Conservation (phyloP, 2,888 invertebrate genomes). For the Harmothoe impar region DNA sequence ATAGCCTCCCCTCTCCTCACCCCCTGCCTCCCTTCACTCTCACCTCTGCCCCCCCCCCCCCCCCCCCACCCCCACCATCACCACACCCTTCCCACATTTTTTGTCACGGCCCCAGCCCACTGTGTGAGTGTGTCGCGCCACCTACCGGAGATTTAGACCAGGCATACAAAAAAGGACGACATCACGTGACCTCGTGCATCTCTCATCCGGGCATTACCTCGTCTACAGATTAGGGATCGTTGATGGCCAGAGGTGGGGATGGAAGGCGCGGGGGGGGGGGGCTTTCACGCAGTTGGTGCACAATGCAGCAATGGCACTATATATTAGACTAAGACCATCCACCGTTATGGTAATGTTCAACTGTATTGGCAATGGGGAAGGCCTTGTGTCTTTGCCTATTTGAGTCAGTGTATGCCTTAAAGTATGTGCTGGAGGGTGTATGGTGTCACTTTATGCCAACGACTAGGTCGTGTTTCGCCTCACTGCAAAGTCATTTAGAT, state of each 20-base stretch:
- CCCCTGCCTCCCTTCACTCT: background rate
- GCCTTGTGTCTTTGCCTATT: no score
- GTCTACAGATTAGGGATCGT: slow-evolving; percentile 1
- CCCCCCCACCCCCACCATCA: background rate
- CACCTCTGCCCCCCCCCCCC: background rate
- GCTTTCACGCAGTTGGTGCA: no score
- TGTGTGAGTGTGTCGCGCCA: background rate
- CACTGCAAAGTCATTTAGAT: no score
- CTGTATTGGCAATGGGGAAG: no score
- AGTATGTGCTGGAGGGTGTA: no score
- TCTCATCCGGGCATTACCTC: slow-evolving; percentile 29
- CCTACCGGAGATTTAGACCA: background rate
- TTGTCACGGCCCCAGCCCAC: background rate
- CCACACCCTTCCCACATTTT: background rate
- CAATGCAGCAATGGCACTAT: no score
- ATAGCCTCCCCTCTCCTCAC: background rate
- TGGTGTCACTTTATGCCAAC: no score
- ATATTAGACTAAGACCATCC: no score
- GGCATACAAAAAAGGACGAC: background rate
- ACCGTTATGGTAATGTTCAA: no score
- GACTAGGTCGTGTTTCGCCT: no score
- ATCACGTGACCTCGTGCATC: background rate
- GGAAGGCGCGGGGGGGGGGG: no score
- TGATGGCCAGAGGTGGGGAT: background rate
- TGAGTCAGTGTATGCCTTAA: no score